phyloP scores from a whole-genome alignment of 1,140 invertebrate genomes.

The Cydia strobilella region DNA sequence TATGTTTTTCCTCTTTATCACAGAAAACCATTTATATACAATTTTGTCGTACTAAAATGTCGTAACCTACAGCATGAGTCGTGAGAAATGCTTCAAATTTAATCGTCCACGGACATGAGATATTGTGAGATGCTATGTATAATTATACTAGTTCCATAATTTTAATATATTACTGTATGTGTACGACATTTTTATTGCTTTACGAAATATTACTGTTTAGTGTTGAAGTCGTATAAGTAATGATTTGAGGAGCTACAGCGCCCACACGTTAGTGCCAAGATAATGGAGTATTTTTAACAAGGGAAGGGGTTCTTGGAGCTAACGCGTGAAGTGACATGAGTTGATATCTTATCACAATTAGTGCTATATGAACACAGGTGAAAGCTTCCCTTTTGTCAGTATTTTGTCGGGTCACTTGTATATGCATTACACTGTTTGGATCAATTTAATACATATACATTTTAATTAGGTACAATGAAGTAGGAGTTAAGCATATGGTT shows the following conservation, averaged over 20 bases:
- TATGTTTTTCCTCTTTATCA: constrained; percentile 79
- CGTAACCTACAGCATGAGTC: constrained; percentile 72
- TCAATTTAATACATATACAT: not conserved
- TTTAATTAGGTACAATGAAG: constrained; percentile 3
- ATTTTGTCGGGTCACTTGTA: constrained; percentile 21
- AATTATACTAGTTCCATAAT: constrained; percentile 28
- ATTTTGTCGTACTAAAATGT: constrained; percentile 77
- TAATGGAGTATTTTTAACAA: constrained; percentile 3
- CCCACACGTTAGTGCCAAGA: not conserved
- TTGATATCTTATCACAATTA: constrained; percentile 28
- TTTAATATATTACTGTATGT: constrained; percentile 26
- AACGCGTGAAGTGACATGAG: constrained; percentile 4
- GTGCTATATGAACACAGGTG: constrained; percentile 29
- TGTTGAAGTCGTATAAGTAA: constrained; percentile 18
- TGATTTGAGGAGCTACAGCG: constrained; percentile 21
- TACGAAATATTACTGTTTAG: constrained; percentile 25
- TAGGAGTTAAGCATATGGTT: not conserved
- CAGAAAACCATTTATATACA: constrained; percentile 82
- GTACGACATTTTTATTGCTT: constrained; percentile 30
- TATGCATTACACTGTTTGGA: not conserved
- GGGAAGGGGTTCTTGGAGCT: constrained; percentile 4
- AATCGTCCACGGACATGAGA: constrained; percentile 5
- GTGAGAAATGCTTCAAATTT: constrained; percentile 58
- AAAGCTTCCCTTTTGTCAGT: constrained; percentile 10
- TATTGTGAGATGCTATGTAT: constrained; percentile 24